A percentile compares a stretch with the other conserved stretches of the same genome.
Conservation (phyloP, 2,113 vertebrate species). For the Benitochromis conjunctus region DNA sequence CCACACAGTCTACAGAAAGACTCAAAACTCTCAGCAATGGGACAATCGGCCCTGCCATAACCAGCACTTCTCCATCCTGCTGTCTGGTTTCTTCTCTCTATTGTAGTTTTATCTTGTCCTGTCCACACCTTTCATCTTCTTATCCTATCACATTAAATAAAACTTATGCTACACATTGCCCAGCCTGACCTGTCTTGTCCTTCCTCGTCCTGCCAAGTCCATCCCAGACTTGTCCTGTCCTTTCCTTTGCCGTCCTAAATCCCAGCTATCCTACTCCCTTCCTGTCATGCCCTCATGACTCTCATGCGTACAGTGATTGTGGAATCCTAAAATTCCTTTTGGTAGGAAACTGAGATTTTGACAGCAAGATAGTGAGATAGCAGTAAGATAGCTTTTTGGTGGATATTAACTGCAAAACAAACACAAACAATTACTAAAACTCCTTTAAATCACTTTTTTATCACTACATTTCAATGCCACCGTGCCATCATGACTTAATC, state of each 20-base stretch:
- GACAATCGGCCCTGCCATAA: background rate
- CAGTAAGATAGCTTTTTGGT: no score
- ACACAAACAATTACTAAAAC: background rate
- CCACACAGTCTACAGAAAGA: background rate
- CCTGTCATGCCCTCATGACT: background rate
- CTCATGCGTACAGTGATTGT: background rate
- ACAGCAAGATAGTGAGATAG: background rate
- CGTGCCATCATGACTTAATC: background rate
- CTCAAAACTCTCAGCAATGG: background rate
- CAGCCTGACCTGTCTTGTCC: background rate
- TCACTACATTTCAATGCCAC: background rate
- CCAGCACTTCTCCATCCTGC: background rate
- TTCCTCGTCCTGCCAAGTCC: background rate
- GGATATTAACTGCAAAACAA: background rate
- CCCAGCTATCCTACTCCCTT: background rate
- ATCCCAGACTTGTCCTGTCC: background rate
- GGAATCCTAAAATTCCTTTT: background rate
- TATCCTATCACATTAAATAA: background rate
- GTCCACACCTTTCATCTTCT: background rate
- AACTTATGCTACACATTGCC: background rate
- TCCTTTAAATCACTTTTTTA: background rate
- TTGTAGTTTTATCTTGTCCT: background rate
- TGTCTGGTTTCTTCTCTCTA: background rate
- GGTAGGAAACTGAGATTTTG: background rate
- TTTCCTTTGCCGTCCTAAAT: background rate